Evolutionary conservation across 2,113 vertebrate species (phyloP).

Genomic region (Dolichotis patagonum): DNA sequence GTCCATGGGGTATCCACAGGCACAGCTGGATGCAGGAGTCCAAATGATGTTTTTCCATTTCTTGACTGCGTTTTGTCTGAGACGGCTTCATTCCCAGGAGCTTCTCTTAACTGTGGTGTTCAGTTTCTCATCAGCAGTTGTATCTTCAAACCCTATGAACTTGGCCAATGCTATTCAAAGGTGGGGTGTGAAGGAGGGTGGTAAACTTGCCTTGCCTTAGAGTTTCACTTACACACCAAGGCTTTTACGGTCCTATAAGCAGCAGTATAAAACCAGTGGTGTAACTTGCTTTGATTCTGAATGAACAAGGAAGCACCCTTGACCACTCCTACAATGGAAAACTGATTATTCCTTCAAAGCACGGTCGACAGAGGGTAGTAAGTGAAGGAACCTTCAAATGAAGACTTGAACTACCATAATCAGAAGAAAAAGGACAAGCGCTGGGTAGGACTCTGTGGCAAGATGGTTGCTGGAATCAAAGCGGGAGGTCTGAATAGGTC

Average conservation of each 20-base stretch:
- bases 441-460: accelerated
- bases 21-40: background rate
- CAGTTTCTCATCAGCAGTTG: background rate
- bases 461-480: background rate
- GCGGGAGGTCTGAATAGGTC: background rate
- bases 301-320: no score
- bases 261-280: no score
- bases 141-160: accelerated
- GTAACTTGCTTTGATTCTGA: no score
- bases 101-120: background rate
- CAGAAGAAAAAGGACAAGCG: background rate
- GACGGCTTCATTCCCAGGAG: background rate
- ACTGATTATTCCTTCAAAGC: background rate
- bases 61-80: background rate
- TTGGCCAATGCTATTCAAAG: background rate
- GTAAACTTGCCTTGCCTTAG: background rate
- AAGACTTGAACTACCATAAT: background rate
- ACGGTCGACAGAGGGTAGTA: background rate
- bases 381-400: accelerated
- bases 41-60: background rate
- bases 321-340: no score
- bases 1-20: background rate
- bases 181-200: accelerated
- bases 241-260: no score
- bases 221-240: no score